A percentile compares a stretch with the other conserved stretches of the same genome.
Conservation (phyloP, 2,113 vertebrate genomes). For the Leiothrix lutea region DNA sequence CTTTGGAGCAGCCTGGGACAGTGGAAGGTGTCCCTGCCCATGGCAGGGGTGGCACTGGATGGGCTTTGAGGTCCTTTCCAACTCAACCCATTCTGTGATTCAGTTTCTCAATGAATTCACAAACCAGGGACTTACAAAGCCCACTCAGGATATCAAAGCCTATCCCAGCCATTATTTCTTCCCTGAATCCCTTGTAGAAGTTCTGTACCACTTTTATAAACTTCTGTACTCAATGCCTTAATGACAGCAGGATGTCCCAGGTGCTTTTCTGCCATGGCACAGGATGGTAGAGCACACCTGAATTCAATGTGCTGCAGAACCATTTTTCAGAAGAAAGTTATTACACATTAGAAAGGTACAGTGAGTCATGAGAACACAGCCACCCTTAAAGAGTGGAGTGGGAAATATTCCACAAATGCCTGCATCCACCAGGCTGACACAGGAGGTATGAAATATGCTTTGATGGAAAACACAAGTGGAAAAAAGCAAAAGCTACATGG, state of each 20-base stretch:
- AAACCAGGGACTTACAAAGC: neutral
- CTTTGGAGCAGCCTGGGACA: neutral
- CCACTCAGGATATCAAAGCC: neutral
- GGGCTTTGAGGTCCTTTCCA: accelerated
- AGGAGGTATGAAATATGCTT: neutral
- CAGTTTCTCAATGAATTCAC: neutral
- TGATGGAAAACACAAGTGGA: neutral
- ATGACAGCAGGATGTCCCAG: neutral
- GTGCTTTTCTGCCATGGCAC: neutral
- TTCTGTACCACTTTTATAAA: neutral
- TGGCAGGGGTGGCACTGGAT: accelerated
- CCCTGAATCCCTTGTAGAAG: neutral
- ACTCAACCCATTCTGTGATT: neutral
- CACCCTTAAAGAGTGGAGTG: neutral
- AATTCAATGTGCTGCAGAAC: neutral
- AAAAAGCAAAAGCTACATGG: neutral
- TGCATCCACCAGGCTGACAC: neutral
- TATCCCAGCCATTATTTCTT: neutral
- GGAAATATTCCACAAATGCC: neutral
- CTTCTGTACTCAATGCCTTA: neutral
- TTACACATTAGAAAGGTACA: neutral
- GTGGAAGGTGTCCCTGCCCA: neutral
- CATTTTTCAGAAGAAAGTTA: neutral
- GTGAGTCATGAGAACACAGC: neutral
- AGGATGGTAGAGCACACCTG: neutral